Evolutionary conservation across 2,888 invertebrate genomes (phyloP).

Genomic region (Sarcophaga carnaria): DNA sequence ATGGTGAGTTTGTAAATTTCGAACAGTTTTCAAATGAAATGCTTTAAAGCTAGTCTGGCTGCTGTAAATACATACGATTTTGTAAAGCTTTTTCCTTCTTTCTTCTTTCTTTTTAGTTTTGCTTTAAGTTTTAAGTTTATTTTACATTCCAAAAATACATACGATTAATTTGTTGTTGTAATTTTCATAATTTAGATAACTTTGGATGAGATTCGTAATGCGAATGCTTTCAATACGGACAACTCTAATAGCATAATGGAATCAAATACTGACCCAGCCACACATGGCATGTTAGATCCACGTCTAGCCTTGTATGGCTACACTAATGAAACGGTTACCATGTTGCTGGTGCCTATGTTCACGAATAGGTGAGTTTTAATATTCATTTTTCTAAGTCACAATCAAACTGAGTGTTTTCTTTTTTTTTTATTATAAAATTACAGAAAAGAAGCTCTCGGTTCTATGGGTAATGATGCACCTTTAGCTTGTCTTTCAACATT

Average conservation of each 20-base stretch:
- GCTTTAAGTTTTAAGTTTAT: conserved; percentile 4
- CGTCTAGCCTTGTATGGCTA: conserved; percentile 95
- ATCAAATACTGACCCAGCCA: conserved; percentile 74
- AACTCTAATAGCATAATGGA: conserved; percentile 70
- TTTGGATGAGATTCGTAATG: conserved; percentile 89
- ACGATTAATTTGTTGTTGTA: background rate
- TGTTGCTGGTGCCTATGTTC: conserved; percentile 98
- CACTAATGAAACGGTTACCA: conserved; percentile 96
- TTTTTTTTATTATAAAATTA: background rate
- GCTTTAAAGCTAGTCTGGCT: conserved; percentile 59
- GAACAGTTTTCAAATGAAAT: conserved; percentile 41
- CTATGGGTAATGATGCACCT: conserved; percentile 99
- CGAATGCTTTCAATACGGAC: conserved; percentile 82
- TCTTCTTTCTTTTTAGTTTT: conserved; percentile 16
- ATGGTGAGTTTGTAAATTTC: conserved; percentile 74
- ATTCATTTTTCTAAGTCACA: background rate
- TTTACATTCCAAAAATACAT: background rate
- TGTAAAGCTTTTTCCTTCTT: background rate
- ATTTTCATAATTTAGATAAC: conserved; percentile 84
- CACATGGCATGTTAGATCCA: conserved; percentile 87
- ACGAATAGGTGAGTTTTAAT: conserved; percentile 89
- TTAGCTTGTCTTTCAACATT: conserved; percentile 97
- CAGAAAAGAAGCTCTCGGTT: conserved; percentile 98
- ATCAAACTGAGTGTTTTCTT: background rate
- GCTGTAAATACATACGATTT: background rate